Evolutionary conservation across 2,797 vertebrate genomes (phyloP).

Genomic region (Geotrypetes seraphini): DNA sequence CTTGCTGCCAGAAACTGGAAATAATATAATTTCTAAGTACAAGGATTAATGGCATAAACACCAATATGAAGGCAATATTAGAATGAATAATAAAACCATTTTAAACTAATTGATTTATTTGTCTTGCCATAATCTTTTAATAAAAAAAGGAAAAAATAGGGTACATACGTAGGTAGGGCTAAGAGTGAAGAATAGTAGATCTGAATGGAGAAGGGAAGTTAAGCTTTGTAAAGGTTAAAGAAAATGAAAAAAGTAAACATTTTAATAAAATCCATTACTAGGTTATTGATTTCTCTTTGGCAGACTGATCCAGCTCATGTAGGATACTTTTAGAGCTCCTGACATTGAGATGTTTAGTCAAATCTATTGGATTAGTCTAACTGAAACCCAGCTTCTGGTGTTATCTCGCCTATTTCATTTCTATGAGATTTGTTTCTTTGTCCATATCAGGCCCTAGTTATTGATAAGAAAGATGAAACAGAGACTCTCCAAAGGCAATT

Average conservation of each 20-base stretch:
- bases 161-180: constrained; percentile 3
- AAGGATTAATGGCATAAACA: too few species aligned
- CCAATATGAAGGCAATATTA: too few species aligned
- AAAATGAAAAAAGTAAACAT: constrained; percentile 24
- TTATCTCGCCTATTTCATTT: constrained; percentile 52
- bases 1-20: too few species aligned
- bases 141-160: too few species aligned
- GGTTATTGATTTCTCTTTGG: constrained; percentile 52
- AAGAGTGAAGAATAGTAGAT: constrained; percentile 21
- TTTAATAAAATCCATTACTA: constrained; percentile 57
- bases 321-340: constrained; percentile 52
- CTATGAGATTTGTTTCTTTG: constrained; percentile 45
- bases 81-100: too few species aligned
- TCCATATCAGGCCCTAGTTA: constrained; percentile 32
- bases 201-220: constrained; percentile 30
- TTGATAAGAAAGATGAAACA: constrained; percentile 46
- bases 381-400: constrained; percentile 34
- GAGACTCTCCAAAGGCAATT: constrained; percentile 36
- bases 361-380: constrained; percentile 47
- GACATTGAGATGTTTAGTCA: constrained; percentile 50
- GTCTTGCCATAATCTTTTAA: too few species aligned
- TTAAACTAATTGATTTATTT: too few species aligned
- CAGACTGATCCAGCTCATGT: constrained; percentile 38
- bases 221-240: constrained; percentile 17
- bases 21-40: too few species aligned